Base-by-base conservation (phyloP, 2,797 vertebrate species). In the Lates japonicus region DNA sequence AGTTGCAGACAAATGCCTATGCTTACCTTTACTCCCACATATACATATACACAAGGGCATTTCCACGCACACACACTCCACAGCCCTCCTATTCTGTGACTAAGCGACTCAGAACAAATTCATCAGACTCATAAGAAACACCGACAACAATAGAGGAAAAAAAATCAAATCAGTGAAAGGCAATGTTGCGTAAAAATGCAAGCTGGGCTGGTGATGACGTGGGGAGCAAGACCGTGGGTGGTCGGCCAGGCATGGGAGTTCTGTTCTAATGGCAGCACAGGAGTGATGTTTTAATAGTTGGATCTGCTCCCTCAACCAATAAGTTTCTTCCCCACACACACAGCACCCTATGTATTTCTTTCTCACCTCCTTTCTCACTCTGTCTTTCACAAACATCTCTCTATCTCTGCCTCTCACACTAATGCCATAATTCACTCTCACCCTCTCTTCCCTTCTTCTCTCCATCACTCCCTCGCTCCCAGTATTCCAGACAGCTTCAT, bases 401-500 rank as follows among this genome's bases (percentile, higher is more conserved):
- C 76, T 59, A 62, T 87, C 80, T 73, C 63, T 39, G 55, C 69
- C 83, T 71, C 64, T 76, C 70, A 66, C 63, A 44, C 81, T 73
- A 67, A 80, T 59, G 51, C 67, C 75, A 83, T 84, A 83, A 81
- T 68, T 88, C 78, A 85, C 70, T 85, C 71, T 76, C 78, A 64
- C 37, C 64, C 65, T 37, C 33, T 61, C 59, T 33, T 16, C 52
- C 66, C 37, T 52, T 67, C 82, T 77, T 86, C 84, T 81, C 82
- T 81, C 78, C 86, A 88, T 89, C 84, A 85, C 84, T 78, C 80
- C 83, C 80, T 88, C 42, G 19, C 82, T 86, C 52, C 80, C 80
- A 87, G 67, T 92, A 81, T 83, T 85, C 73, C 83, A 92, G 92
- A 95, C 93, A 92, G 90, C 94, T 94, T 94, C 93, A 95, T 95